Conservation (phyloP, 1,140 invertebrate species). For the Himalopsyche phryganea region DNA sequence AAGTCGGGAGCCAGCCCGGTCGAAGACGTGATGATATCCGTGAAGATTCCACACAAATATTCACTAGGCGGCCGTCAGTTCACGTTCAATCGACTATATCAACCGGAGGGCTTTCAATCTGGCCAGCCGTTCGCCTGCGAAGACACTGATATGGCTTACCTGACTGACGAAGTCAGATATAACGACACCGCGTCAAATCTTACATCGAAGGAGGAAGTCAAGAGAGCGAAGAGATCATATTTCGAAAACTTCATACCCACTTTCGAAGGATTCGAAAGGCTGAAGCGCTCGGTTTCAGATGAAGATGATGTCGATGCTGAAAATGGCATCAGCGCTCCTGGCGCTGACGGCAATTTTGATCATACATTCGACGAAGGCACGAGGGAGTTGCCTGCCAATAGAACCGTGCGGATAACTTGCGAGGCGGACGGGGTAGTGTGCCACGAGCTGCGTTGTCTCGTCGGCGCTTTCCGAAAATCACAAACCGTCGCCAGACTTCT, state of each 20-base stretch:
- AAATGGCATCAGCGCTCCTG: not conserved
- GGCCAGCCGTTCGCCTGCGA: slow-evolving; percentile 37
- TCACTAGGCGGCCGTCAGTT: slow-evolving; percentile 18
- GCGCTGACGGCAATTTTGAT: too few relatives aligned
- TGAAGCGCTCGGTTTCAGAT: too few relatives aligned
- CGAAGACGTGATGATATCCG: slow-evolving; percentile 35
- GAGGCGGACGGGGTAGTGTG: slow-evolving; percentile 3
- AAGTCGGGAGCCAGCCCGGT: slow-evolving; percentile 46
- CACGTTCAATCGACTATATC: slow-evolving; percentile 38
- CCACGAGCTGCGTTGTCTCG: slow-evolving; percentile 8
- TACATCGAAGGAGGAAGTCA: not conserved
- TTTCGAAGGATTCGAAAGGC: too few relatives aligned
- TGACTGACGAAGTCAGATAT: not conserved
- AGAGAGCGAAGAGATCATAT: not conserved
- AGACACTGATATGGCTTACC: slow-evolving; percentile 12
- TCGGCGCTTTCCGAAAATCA: slow-evolving; percentile 18
- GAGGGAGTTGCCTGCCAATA: slow-evolving; percentile 13
- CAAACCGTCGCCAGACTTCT: slow-evolving; percentile 9
- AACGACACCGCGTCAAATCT: not conserved
- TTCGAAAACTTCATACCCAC: too few relatives aligned
- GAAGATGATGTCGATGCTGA: too few relatives aligned
- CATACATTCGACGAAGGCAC: not conserved
- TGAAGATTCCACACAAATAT: slow-evolving; percentile 39
- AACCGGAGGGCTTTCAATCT: slow-evolving; percentile 34
- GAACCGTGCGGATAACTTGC: slow-evolving; percentile 13